Evolutionary conservation across 2,113 vertebrate species (phyloP).

Genomic region (Paradoxurus hermaphroditus): DNA sequence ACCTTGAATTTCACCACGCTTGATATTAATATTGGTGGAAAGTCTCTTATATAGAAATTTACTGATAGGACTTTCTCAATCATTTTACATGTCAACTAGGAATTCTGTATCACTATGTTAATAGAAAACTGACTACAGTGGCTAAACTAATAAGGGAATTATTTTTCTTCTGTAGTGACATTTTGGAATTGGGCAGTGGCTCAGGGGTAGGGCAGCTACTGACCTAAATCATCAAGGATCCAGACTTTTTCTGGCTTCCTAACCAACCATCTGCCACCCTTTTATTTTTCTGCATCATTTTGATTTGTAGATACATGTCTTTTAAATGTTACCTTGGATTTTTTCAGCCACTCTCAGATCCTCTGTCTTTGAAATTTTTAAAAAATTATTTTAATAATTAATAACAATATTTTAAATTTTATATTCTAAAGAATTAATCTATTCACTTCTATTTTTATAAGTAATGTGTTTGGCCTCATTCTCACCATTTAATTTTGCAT

Average conservation of each 20-base stretch:
- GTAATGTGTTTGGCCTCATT: background rate
- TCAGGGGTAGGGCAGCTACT: background rate
- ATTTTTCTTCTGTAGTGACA: background rate
- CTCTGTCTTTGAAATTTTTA: background rate
- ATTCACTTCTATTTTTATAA: background rate
- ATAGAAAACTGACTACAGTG: background rate
- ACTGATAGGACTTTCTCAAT: background rate
- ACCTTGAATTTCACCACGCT: background rate
- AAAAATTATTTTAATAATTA: background rate
- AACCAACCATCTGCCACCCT: background rate
- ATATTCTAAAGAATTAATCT: background rate
- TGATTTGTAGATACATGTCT: background rate
- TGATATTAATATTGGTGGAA: background rate
- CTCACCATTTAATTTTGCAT: background rate
- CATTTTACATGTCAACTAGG: background rate
- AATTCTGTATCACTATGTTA: background rate
- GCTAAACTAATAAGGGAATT: background rate
- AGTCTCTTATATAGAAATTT: background rate
- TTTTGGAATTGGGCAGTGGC: background rate
- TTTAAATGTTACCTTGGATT: background rate
- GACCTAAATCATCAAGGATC: background rate
- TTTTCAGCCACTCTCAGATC: background rate
- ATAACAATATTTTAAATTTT: background rate
- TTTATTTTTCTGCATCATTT: background rate
- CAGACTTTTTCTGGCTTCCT: background rate